phyloP scores from a whole-genome alignment of 2,113 vertebrate genomes.

The Phalacrocorax aristotelis region DNA sequence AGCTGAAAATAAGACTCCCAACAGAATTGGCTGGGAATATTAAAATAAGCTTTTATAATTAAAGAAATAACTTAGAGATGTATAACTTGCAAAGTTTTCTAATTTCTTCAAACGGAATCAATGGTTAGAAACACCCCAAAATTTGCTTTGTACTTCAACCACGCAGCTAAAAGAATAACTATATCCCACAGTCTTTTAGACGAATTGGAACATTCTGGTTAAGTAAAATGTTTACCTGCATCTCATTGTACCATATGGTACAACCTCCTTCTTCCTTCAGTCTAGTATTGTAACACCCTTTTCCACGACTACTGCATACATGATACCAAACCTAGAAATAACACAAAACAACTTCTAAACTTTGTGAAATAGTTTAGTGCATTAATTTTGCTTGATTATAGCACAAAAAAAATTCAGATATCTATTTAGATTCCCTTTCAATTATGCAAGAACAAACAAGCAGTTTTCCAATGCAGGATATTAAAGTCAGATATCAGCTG shows the following conservation, averaged over 20 bases:
- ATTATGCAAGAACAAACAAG: background rate
- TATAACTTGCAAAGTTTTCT: background rate
- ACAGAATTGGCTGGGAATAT: background rate
- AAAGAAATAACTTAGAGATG: background rate
- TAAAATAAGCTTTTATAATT: background rate
- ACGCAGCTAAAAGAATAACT: background rate
- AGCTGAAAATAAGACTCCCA: background rate
- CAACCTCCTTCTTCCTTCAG: slow-evolving; percentile 96
- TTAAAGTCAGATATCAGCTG: background rate
- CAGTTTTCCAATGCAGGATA: background rate
- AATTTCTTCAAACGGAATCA: background rate
- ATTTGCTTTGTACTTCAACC: background rate
- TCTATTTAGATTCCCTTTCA: background rate
- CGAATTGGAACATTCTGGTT: background rate
- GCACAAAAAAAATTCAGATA: background rate
- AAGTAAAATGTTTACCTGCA: slow-evolving; percentile 75
- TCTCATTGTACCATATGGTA: slow-evolving; percentile 99
- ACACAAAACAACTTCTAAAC: background rate
- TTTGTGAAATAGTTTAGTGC: background rate
- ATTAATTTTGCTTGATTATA: background rate
- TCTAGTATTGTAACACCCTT: slow-evolving; percentile 92
- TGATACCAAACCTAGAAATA: slow-evolving; percentile 94
- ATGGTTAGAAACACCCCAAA: background rate
- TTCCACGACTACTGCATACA: slow-evolving; percentile 88
- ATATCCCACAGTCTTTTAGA: background rate